Percentiles rank a stretch among this genome's conserved stretches.
These are phyloP conservation scores for Drosophila borealis DNA, from an alignment of 2,888 invertebrate genomes.

Conservation along the genomic window DNA sequence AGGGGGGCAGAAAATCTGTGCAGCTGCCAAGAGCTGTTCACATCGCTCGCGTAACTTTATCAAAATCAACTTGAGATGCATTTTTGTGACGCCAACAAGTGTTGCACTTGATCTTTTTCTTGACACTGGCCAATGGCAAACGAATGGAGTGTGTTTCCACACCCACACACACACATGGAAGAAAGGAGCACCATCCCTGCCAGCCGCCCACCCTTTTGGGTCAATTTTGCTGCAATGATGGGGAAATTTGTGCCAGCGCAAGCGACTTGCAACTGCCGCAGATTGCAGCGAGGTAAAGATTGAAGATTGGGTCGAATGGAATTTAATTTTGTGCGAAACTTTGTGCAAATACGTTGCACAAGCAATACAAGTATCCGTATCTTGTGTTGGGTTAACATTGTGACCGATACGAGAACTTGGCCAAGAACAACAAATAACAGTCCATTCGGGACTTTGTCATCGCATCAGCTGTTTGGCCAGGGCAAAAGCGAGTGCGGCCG, in stretches of 20 bases:
- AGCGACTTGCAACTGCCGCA: constrained; percentile 34
- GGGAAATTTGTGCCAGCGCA: constrained; percentile 45
- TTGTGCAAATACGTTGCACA: constrained; percentile 49
- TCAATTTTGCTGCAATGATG: constrained; percentile 40
- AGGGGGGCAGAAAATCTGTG: constrained; percentile 15
- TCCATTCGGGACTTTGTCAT: constrained; percentile 46
- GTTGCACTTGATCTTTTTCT: constrained; percentile 76
- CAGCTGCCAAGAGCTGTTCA: constrained; percentile 42
- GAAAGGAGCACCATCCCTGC: neutral
- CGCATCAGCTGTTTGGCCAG: constrained; percentile 47
- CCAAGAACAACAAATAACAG: constrained; percentile 37
- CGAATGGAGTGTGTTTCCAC: constrained; percentile 61
- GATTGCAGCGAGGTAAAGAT: constrained; percentile 49
- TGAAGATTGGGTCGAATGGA: constrained; percentile 57
- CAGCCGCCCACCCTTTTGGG: neutral
- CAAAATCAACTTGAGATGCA: constrained; percentile 67
- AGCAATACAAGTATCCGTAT: constrained; percentile 25
- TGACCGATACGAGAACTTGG: constrained; percentile 36
- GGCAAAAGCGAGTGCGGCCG: neutral
- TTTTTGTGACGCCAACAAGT: constrained; percentile 78
- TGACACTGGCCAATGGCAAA: constrained; percentile 53
- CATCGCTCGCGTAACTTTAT: constrained; percentile 57
- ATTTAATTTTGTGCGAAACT: constrained; percentile 75
- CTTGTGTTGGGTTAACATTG: constrained; percentile 43
- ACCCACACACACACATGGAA: constrained; percentile 8